Evolutionary conservation across 2,888 invertebrate genomes (phyloP).

Genomic region (Germaria angustata): DNA sequence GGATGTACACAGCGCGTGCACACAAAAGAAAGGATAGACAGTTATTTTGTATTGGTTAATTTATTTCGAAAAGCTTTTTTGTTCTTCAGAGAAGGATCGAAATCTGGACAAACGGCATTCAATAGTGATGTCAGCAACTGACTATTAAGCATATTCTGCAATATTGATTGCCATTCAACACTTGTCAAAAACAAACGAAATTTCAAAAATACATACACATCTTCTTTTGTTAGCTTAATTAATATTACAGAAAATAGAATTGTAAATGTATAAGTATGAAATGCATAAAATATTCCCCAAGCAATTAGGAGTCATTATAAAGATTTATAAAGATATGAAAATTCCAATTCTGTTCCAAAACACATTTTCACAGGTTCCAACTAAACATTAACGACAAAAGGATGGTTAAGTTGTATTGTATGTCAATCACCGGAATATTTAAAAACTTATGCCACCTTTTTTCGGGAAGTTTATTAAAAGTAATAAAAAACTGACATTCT

Average conservation of each 20-base stretch:
- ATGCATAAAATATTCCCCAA: neutral
- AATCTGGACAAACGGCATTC: slow-evolving; percentile 35
- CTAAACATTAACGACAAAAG: no score
- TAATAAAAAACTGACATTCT: no score
- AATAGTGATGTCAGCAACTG: slow-evolving; percentile 46
- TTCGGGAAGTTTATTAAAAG: no score
- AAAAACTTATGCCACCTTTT: no score
- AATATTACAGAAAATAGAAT: slow-evolving; percentile 22
- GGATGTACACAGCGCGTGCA: neutral
- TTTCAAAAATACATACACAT: slow-evolving; percentile 35
- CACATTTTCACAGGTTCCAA: no score
- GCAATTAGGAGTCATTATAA: slow-evolving; percentile 13
- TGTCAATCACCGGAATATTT: no score
- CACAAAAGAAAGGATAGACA: neutral
- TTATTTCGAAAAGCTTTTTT: slow-evolving; percentile 30
- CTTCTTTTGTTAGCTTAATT: slow-evolving; percentile 40
- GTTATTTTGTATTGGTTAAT: slow-evolving; percentile 37
- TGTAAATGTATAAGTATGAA: neutral
- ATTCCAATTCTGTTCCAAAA: no score
- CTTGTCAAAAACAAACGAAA: slow-evolving; percentile 58
- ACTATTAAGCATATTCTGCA: slow-evolving; percentile 49
- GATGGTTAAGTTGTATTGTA: no score
- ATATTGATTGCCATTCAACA: slow-evolving; percentile 61
- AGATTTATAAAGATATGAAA: neutral
- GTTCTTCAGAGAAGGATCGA: slow-evolving; percentile 15